Conservation (phyloP, 2,113 vertebrate species). For the Notiomystis cincta region DNA sequence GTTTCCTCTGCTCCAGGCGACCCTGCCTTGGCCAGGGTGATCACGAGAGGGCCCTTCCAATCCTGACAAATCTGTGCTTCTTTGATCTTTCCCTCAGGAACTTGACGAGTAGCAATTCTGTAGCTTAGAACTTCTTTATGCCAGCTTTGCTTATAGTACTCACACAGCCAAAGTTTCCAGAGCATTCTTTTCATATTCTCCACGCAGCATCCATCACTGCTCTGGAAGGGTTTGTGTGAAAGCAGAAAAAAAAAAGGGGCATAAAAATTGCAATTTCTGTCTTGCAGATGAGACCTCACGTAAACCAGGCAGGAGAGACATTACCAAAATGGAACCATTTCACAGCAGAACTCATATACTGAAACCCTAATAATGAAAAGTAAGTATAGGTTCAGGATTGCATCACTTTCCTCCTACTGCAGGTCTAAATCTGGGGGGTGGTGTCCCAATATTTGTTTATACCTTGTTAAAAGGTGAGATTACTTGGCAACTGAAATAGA, state of each 20-base stretch:
- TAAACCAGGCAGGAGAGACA: background rate
- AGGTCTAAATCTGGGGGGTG: background rate
- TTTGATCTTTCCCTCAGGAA: background rate
- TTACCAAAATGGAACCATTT: background rate
- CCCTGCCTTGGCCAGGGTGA: background rate
- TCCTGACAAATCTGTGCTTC: background rate
- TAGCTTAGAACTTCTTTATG: background rate
- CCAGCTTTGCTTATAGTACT: accelerated
- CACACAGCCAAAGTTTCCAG: background rate
- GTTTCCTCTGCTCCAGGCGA: background rate
- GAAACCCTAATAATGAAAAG: background rate
- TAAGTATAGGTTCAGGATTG: background rate
- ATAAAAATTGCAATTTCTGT: background rate
- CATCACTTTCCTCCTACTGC: background rate
- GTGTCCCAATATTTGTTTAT: background rate
- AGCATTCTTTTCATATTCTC: background rate
- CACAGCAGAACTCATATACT: background rate
- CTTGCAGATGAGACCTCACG: background rate
- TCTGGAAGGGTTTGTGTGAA: background rate
- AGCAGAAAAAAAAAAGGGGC: background rate
- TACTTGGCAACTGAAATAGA: background rate
- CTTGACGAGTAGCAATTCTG: no score
- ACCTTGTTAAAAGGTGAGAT: background rate
- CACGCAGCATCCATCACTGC: background rate
- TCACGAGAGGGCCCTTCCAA: background rate